A percentile compares a stretch with the other conserved stretches of the same genome.
Evolutionary conservation across 2,797 vertebrate genomes (phyloP).

Genomic region (Podargus strigoides): DNA sequence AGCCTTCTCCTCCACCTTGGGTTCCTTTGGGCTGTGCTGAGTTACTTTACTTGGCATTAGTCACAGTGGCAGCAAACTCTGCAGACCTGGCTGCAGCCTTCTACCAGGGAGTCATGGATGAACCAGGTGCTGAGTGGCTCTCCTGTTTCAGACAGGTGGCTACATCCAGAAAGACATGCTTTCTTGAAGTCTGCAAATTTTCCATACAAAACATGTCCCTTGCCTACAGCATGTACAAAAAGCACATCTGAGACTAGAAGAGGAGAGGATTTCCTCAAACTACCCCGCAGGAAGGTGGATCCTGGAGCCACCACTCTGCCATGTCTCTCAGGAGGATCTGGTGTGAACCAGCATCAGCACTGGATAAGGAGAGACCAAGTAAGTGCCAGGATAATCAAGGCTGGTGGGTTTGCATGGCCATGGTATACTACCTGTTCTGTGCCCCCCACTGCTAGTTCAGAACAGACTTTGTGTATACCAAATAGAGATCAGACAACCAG

Average conservation of each 20-base stretch:
- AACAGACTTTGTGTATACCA: background rate
- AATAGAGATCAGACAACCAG: background rate
- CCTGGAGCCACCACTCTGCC: background rate
- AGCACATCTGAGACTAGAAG: background rate
- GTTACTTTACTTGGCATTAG: background rate
- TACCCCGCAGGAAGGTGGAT: background rate
- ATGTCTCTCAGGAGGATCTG: background rate
- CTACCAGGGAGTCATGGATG: background rate
- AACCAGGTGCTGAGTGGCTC: background rate
- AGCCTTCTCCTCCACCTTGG: background rate
- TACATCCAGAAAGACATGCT: rapidly evolving
- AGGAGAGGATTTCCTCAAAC: background rate
- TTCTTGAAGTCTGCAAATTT: background rate
- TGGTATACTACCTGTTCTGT: background rate
- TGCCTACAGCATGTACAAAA: background rate
- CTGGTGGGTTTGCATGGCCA: background rate
- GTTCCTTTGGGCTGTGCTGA: background rate
- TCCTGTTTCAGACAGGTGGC: background rate
- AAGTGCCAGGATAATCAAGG: background rate
- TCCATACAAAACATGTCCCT: background rate
- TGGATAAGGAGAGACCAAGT: background rate
- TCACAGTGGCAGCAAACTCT: background rate
- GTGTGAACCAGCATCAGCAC: background rate
- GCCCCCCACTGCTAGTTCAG: background rate
- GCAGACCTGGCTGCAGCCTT: background rate